A percentile compares a stretch with the other conserved stretches of the same genome.
Evolutionary conservation across 2,113 vertebrate species (phyloP).

Genomic region (Lepisosteus osseus): DNA sequence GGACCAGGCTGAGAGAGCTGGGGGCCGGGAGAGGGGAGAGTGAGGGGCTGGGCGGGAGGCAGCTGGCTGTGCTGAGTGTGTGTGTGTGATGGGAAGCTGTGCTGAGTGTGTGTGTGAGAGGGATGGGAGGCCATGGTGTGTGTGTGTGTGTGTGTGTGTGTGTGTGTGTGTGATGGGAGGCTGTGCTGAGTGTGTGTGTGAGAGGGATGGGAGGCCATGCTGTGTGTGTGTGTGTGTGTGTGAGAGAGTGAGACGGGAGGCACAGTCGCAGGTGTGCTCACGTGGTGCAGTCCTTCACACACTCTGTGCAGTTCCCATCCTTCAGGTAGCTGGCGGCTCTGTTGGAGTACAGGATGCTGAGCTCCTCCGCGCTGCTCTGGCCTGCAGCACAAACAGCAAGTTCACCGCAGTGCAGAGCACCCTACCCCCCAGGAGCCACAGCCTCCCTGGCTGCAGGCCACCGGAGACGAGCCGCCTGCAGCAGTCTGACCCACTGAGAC

Average conservation of each 20-base stretch:
- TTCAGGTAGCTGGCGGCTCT: slow-evolving; percentile 84
- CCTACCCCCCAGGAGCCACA: no score
- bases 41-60: not conserved
- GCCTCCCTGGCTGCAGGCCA: no score
- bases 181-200: slow-evolving; percentile 22
- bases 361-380: slow-evolving; percentile 67
- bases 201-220: no score
- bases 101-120: no score
- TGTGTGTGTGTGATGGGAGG: no score
- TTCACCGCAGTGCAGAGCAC: no score
- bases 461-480: no score
- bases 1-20: slow-evolving; percentile 68
- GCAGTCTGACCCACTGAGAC: no score
- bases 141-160: no score
- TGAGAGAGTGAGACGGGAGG: no score
- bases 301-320: slow-evolving; percentile 81
- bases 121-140: no score
- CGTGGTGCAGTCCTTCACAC: slow-evolving; percentile 82
- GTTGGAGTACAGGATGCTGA: slow-evolving; percentile 81
- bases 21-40: not conserved
- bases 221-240: no score
- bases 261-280: slow-evolving; percentile 46
- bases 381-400: slow-evolving; percentile 33
- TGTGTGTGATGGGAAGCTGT: not conserved
- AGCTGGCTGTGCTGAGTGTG: slow-evolving; percentile 14